These are phyloP conservation scores for Coregonus sp. DNA, from an alignment of 2,797 vertebrate species.

Conservation along the genomic window DNA sequence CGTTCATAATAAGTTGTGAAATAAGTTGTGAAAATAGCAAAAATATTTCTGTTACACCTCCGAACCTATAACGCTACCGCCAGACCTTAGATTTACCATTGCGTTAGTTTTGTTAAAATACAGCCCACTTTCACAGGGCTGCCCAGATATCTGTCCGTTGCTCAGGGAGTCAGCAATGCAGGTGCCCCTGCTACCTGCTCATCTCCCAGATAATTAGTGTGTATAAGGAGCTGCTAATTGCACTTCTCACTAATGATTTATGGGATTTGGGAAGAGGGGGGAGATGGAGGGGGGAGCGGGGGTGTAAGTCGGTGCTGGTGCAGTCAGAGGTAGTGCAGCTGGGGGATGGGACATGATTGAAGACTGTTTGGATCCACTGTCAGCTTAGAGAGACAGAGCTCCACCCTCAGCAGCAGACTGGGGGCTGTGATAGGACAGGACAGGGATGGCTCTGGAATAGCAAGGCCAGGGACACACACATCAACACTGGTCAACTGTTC, in stretches of 20 bases:
- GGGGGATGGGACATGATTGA: slow-evolving; percentile 87
- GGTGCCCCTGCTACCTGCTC: slow-evolving; percentile 86
- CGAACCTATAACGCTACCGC: too few species aligned
- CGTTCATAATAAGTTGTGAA: too few species aligned
- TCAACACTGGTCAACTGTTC: neutral
- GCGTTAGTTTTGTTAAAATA: too few species aligned
- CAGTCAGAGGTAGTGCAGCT: slow-evolving; percentile 83
- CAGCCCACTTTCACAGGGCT: slow-evolving; percentile 41
- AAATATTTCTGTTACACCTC: too few species aligned
- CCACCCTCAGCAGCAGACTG: slow-evolving; percentile 2
- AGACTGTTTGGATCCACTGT: slow-evolving; percentile 62
- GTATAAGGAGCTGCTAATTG: slow-evolving; percentile 90
- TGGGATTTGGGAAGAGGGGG: slow-evolving; percentile 77
- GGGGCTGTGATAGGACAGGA: slow-evolving; percentile 1
- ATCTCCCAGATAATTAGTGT: slow-evolving; percentile 90
- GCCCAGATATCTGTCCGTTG: slow-evolving; percentile 66
- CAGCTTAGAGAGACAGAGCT: slow-evolving; percentile 40
- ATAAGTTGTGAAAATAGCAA: too few species aligned
- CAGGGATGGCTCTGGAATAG: neutral
- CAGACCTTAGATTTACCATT: too few species aligned
- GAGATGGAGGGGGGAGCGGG: slow-evolving; percentile 53
- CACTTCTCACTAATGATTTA: slow-evolving; percentile 92
- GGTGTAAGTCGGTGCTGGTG: slow-evolving; percentile 18
- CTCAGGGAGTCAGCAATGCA: slow-evolving; percentile 76
- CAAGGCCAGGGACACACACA: neutral